phyloP scores from a whole-genome alignment of 2,797 vertebrate genomes.

The Poeciliopsis presidionis region DNA sequence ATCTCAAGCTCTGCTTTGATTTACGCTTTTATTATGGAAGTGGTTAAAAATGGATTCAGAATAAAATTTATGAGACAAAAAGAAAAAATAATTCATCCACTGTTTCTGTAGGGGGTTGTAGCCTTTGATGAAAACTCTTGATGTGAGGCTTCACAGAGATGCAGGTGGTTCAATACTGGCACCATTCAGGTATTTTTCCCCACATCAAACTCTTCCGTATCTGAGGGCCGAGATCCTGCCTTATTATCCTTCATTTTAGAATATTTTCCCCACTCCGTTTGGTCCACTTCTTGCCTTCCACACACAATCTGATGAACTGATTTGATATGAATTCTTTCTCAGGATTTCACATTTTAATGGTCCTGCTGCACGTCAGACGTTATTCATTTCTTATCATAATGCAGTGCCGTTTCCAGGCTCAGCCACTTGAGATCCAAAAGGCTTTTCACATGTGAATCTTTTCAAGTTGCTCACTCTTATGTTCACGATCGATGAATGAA shows the following conservation, averaged over 20 bases:
- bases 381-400: constrained; percentile 10
- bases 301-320: constrained; percentile 4
- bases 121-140: constrained; percentile 31
- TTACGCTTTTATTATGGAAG: constrained; percentile 28
- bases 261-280: constrained; percentile 8
- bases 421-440: constrained; percentile 24
- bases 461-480: constrained; percentile 28
- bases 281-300: constrained; percentile 14
- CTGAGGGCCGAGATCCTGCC: neutral
- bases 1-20: constrained; percentile 26
- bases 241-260: constrained; percentile 18
- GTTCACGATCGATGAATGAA: constrained; percentile 60
- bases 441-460: constrained; percentile 14
- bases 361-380: constrained; percentile 22
- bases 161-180: constrained; percentile 21
- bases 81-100: constrained; percentile 15
- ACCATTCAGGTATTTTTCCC: constrained; percentile 21
- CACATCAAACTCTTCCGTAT: constrained; percentile 29
- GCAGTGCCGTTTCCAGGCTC: constrained; percentile 19
- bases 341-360: constrained; percentile 20
- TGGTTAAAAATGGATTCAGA: constrained; percentile 37
- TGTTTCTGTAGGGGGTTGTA: constrained; percentile 13
- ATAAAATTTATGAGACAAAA: constrained; percentile 25
- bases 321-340: constrained; percentile 4
- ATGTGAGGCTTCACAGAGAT: constrained; percentile 31